A percentile compares a stretch with the other conserved stretches of the same genome.
Conservation (phyloP, 2,888 invertebrate genomes). For the Tipula unca region DNA sequence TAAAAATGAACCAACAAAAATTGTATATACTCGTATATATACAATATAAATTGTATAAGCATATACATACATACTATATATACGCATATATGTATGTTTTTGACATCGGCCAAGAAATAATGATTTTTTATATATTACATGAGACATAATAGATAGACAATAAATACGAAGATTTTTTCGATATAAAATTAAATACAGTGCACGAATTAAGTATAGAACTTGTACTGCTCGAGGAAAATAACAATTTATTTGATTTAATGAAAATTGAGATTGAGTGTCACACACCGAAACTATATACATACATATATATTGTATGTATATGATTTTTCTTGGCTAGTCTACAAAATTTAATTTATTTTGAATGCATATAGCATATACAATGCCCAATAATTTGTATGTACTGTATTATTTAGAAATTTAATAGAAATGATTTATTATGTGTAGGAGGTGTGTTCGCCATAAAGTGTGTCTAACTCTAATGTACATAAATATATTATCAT, state of each 20-base stretch:
- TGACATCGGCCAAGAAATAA: background rate
- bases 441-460: background rate
- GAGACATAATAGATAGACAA: background rate
- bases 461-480: background rate
- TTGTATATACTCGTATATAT: too few relatives aligned
- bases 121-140: background rate
- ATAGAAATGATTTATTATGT: background rate
- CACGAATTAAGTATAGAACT: background rate
- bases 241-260: background rate
- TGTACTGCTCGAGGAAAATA: background rate
- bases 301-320: background rate
- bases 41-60: too few relatives aligned
- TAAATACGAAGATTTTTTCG: background rate
- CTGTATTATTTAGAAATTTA: background rate
- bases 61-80: background rate
- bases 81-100: background rate
- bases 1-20: background rate
- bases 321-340: background rate
- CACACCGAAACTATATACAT: background rate
- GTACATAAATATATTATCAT: background rate
- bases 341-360: background rate
- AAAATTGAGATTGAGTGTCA: background rate
- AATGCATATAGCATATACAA: background rate
- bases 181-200: background rate
- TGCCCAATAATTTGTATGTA: background rate